These are phyloP conservation scores for Tetranychus truncatus DNA, from an alignment of 2,888 invertebrate genomes.

Conservation along the genomic window DNA sequence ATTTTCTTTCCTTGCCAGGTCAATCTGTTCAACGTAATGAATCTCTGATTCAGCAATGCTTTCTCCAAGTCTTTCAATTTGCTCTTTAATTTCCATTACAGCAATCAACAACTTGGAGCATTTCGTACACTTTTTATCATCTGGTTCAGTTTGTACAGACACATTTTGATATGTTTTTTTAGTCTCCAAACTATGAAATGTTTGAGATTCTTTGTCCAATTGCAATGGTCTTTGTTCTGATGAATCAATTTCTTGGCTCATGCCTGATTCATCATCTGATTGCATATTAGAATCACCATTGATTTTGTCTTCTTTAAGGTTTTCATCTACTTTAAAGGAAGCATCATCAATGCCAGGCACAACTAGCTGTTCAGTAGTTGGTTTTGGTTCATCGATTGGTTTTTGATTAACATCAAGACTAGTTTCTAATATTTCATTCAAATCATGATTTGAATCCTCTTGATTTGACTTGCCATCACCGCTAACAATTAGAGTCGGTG, in stretches of 20 bases:
- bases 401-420: too few species aligned
- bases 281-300: too few species aligned
- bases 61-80: constrained; percentile 9
- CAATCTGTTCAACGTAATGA: constrained; percentile 4
- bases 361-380: too few species aligned
- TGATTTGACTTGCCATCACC: neutral
- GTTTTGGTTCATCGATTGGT: too few species aligned
- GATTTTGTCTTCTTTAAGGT: too few species aligned
- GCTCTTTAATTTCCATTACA: constrained; percentile 10
- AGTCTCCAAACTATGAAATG: neutral
- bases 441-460: neutral
- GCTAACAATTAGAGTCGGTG: neutral
- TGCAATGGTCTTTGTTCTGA: neutral
- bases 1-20: constrained; percentile 13
- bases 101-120: neutral
- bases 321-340: too few species aligned
- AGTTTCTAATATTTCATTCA: neutral
- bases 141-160: too few species aligned
- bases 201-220: neutral
- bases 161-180: too few species aligned
- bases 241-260: too few species aligned
- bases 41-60: constrained; percentile 13
- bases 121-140: constrained; percentile 4
- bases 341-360: too few species aligned
- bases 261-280: too few species aligned